Conservation (phyloP, 2,113 vertebrate species). For the Osmerus eperlanus region DNA sequence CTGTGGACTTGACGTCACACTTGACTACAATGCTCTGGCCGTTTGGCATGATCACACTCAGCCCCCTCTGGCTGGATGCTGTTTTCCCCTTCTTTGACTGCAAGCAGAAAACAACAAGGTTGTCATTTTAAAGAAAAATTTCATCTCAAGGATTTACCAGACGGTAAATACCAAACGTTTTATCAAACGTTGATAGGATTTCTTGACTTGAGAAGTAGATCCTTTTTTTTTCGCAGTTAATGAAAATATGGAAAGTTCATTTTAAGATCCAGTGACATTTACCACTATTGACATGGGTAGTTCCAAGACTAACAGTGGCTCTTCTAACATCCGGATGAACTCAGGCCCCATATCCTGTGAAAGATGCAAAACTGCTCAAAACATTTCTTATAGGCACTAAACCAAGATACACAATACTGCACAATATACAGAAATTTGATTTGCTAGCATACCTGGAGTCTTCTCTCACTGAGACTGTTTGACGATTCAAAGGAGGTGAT, state of each 20-base stretch:
- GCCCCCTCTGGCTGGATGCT: conserved; percentile 74
- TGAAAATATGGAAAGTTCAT: background rate
- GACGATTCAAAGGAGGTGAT: conserved; percentile 52
- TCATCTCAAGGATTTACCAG: background rate
- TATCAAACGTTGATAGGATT: background rate
- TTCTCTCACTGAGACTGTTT: conserved; percentile 72
- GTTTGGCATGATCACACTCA: conserved; percentile 81
- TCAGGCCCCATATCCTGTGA: conserved; percentile 79
- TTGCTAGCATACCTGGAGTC: conserved; percentile 69
- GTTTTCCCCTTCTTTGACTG: conserved; percentile 86
- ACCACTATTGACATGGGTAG: conserved; percentile 86
- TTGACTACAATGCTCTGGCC: conserved; percentile 83
- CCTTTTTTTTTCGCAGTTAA: background rate
- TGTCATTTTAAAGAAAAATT: background rate
- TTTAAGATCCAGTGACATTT: conserved; percentile 31
- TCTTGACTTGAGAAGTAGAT: background rate
- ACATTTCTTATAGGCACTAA: background rate
- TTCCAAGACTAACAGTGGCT: conserved; percentile 75
- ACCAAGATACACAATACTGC: background rate
- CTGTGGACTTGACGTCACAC: conserved; percentile 81
- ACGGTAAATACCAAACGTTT: background rate
- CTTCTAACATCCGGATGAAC: conserved; percentile 76
- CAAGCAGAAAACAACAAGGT: background rate
- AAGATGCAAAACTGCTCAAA: background rate
- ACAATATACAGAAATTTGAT: background rate